phyloP scores from a whole-genome alignment of 30 jellyfish, hydroid and myxozoan genomes.

The Chrysaora quinquecirrha region DNA sequence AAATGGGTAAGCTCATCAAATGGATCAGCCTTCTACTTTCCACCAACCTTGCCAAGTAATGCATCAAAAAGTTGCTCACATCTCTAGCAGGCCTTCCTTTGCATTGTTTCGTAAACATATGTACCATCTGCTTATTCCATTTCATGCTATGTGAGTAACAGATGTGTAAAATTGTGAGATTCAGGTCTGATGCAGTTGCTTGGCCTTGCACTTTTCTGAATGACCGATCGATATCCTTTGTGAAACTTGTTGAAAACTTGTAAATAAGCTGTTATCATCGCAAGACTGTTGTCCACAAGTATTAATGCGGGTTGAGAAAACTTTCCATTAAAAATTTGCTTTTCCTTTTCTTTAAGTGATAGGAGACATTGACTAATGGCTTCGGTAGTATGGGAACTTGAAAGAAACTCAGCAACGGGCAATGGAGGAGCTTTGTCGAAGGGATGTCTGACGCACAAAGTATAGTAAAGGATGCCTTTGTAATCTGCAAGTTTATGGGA shows the following conservation, averaged over 20 bases:
- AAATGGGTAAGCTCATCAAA: background rate
- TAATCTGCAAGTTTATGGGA: background rate
- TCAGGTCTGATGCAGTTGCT: background rate
- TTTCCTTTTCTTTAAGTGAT: background rate
- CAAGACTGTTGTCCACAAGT: background rate
- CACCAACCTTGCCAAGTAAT: slow-evolving; percentile 5
- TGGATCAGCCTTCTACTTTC: slow-evolving; percentile 16
- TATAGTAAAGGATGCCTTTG: background rate
- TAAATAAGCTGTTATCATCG: background rate
- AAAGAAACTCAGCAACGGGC: background rate
- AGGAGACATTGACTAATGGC: background rate
- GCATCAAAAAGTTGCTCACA: slow-evolving; percentile 1
- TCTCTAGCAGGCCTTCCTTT: background rate
- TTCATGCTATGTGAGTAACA: slow-evolving; percentile 2
- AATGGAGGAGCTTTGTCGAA: slow-evolving; percentile 1
- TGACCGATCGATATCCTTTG: background rate
- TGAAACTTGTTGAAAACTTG: background rate
- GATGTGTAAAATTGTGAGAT: background rate
- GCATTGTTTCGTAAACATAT: background rate
- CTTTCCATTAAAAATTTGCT: background rate
- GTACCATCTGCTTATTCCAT: slow-evolving; percentile 2
- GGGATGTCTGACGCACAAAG: background rate
- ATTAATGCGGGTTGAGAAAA: background rate
- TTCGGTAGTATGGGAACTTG: background rate
- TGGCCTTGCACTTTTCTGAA: background rate